Evolutionary conservation across 2,888 invertebrate genomes (phyloP).

Genomic region (Catotricha subobsoleta): DNA sequence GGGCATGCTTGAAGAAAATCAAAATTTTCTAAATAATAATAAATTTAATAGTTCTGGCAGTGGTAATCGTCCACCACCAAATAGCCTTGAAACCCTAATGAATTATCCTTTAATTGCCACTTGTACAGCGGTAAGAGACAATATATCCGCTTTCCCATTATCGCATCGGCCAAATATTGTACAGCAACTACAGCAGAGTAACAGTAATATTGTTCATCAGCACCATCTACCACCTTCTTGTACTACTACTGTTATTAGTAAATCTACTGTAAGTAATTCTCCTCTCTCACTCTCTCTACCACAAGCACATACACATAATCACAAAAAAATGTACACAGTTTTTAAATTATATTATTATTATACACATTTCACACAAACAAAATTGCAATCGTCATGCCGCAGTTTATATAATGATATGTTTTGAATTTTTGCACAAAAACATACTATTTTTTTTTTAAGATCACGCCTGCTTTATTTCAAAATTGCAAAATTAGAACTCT

Average conservation of each 20-base stretch:
- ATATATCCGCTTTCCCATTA: slow-evolving; percentile 27
- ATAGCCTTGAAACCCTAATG: slow-evolving; percentile 26
- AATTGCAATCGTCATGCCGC: no score
- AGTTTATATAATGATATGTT: no score
- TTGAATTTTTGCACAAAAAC: no score
- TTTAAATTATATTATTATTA: no score
- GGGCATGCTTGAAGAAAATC: slow-evolving; percentile 26
- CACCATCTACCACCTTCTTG: slow-evolving; percentile 13
- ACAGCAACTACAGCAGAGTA: slow-evolving; percentile 25
- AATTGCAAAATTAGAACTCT: no score
- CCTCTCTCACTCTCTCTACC: slow-evolving; percentile 5
- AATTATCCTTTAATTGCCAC: slow-evolving; percentile 30
- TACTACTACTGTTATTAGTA: slow-evolving; percentile 13
- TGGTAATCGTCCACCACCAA: slow-evolving; percentile 20
- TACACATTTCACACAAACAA: no score
- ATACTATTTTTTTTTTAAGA: no score
- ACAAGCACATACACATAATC: no score
- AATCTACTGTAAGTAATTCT: slow-evolving; percentile 24
- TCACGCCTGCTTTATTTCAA: no score
- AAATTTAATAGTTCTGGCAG: slow-evolving; percentile 1
- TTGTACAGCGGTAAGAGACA: slow-evolving; percentile 27
- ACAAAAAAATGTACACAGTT: neutral
- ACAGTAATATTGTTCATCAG: slow-evolving; percentile 13
- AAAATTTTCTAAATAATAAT: slow-evolving; percentile 11
- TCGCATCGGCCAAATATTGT: slow-evolving; percentile 30